A percentile compares a stretch with the other conserved stretches of the same genome.
These are phyloP conservation scores for Perca fluviatilis DNA, from an alignment of 2,113 vertebrate species.

Conservation along the genomic window DNA sequence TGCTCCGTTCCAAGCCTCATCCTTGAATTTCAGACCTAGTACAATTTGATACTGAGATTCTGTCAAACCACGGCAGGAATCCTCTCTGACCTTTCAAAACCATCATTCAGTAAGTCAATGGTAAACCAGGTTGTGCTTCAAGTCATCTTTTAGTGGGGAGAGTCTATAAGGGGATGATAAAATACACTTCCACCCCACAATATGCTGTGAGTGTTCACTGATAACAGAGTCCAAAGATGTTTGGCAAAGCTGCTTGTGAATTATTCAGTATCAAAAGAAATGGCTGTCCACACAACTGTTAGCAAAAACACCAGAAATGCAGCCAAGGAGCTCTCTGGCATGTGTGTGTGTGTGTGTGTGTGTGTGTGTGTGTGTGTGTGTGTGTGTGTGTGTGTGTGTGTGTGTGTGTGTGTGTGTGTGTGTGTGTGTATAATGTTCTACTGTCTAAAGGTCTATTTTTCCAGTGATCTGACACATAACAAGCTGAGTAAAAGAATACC, in stretches of 20 bases:
- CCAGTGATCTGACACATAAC: conserved; percentile 59
- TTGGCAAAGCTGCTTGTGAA: conserved; percentile 60
- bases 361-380: conserved; percentile 4
- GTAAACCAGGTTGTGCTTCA: not conserved
- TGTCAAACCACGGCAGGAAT: conserved; percentile 3
- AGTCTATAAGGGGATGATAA: conserved; percentile 15
- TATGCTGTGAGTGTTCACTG: conserved; percentile 32
- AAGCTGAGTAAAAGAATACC: conserved; percentile 70
- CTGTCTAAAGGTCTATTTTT: conserved; percentile 53
- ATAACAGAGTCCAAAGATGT: conserved; percentile 59
- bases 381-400: conserved; percentile 2
- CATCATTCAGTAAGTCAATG: not conserved
- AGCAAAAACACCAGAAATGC: conserved; percentile 46
- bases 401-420: conserved; percentile 2
- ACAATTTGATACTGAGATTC: conserved; percentile 25
- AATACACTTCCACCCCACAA: conserved; percentile 45
- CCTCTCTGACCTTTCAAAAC: conserved; percentile 29
- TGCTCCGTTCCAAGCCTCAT: conserved; percentile 26
- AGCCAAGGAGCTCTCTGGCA: conserved; percentile 17
- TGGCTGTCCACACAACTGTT: conserved; percentile 44
- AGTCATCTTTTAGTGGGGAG: not conserved
- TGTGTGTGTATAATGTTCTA: not conserved
- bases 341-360: conserved; percentile 1
- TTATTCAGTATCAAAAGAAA: conserved; percentile 64
- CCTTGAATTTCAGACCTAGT: conserved; percentile 43